Evolutionary conservation across 2,113 vertebrate genomes (phyloP).

Genomic region (Electrona antarctica): DNA sequence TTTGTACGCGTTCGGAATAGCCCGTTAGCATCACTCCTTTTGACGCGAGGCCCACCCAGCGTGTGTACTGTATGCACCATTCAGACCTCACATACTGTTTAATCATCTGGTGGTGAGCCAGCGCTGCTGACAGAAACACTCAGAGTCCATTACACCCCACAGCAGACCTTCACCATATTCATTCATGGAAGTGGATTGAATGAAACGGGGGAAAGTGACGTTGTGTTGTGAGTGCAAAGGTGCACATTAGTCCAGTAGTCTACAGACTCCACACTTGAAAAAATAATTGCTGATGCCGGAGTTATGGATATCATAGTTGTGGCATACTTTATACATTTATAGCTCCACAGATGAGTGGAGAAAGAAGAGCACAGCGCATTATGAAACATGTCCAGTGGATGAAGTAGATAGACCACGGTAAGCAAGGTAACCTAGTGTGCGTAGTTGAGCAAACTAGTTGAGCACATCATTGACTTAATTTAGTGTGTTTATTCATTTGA

Average conservation of each 20-base stretch:
- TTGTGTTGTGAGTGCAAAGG: slow-evolving; percentile 26
- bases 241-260: slow-evolving; percentile 6
- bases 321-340: neutral
- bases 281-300: neutral
- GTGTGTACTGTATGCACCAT: slow-evolving; percentile 47
- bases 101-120: slow-evolving; percentile 63
- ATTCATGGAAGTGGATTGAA: slow-evolving; percentile 41
- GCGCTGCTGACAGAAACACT: slow-evolving; percentile 58
- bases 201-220: slow-evolving; percentile 28
- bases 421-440: too few species aligned
- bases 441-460: too few species aligned
- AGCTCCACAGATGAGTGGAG: too few species aligned
- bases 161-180: slow-evolving; percentile 34
- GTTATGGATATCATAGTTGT: neutral
- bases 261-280: too few species aligned
- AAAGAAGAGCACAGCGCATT: too few species aligned
- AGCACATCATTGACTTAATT: too few species aligned
- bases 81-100: slow-evolving; percentile 57
- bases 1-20: slow-evolving; percentile 51
- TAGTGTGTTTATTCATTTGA: too few species aligned
- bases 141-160: slow-evolving; percentile 36
- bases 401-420: neutral
- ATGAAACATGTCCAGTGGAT: too few species aligned
- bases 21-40: slow-evolving; percentile 69
- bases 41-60: slow-evolving; percentile 75